Evolutionary conservation across 2,888 invertebrate species (phyloP), one percentile per base, ranked within the genome.

Genomic region (Drosophila limbata): DNA sequence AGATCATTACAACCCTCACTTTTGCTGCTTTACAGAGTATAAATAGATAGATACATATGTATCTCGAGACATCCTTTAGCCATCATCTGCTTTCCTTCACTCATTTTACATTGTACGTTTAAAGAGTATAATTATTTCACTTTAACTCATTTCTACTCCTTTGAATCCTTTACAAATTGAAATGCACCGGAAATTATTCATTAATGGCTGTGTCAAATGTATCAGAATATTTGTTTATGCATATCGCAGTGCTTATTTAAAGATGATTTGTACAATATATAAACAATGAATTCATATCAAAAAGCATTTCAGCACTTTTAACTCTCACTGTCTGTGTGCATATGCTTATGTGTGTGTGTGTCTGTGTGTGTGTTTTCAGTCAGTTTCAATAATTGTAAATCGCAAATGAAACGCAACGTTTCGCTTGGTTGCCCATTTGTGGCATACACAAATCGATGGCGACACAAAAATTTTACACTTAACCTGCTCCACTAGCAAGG

Each of bases 391-490:
- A 75, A 79, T 79, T 75, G 70, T 70, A 44, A 59, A 75, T 51
- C 66, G 60, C 64, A 74, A 74, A 72, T 72, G 73, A 65, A 71
- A 75, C 62, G 77, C 59, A 72, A 57, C 56, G 44, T 64, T 77
- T 56, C 73, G 59, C 77, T 50, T 72, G 72, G 56, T 45, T 75
- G 77, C 73, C 21, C 62, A 37, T 70, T 77, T 65, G 61, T 61
- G 64, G 47, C 48, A 55, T 47, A 65, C 53, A 60, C 66, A 72
- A 69, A 72, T 73, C 67, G 63, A 79, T 62, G 69, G 65, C 73
- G 76, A 76, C 68, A 73, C 63, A 60, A 66, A 77, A 80, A 66
- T 74, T 77, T 77, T 68, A 68, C 80, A 88, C 85, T 85, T 86
- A 85, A 86, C 83, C 84, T 88, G 83, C 69, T 83, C 73, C 73